Percentiles rank a stretch among this genome's conserved stretches.
Conservation (phyloP, 2,113 vertebrate species). For the Hippopotamus amphibius region DNA sequence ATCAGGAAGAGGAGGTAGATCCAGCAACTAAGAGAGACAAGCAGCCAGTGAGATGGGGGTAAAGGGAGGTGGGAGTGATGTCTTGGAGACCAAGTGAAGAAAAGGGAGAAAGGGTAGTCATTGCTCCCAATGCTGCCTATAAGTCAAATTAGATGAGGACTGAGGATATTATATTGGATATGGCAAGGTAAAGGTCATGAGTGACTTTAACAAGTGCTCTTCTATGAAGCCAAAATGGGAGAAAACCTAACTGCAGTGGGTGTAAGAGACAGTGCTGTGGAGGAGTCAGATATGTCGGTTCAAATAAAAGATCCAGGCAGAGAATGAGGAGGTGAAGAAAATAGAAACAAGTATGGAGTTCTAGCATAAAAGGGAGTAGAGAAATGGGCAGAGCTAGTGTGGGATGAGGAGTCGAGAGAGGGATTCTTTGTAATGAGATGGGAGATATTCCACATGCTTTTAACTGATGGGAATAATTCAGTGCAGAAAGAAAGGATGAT, state of each 20-base stretch:
- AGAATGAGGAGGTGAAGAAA: background rate
- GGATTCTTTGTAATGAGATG: too few relatives aligned
- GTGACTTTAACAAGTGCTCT: background rate
- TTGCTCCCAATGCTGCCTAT: background rate
- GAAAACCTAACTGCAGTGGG: background rate
- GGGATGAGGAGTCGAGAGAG: too few relatives aligned
- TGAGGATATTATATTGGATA: background rate
- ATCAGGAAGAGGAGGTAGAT: too few relatives aligned
- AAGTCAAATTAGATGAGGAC: background rate
- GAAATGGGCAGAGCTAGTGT: too few relatives aligned
- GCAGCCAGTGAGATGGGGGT: too few relatives aligned
- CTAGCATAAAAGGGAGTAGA: accelerated
- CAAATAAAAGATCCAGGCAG: background rate
- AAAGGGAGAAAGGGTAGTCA: too few relatives aligned
- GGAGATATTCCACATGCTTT: too few relatives aligned
- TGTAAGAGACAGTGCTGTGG: background rate
- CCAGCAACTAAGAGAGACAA: too few relatives aligned
- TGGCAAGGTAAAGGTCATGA: background rate
- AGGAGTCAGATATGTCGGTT: background rate
- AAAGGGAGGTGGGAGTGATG: too few relatives aligned
- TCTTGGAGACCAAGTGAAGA: too few relatives aligned
- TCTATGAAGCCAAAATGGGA: background rate
- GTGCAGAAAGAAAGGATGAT: too few relatives aligned
- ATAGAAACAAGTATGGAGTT: background rate
- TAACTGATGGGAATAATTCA: too few relatives aligned